A percentile compares a stretch with the other conserved stretches of the same genome.
These are phyloP conservation scores for Neoniphon sammara DNA, from an alignment of 2,797 vertebrate species.

Conservation along the genomic window DNA sequence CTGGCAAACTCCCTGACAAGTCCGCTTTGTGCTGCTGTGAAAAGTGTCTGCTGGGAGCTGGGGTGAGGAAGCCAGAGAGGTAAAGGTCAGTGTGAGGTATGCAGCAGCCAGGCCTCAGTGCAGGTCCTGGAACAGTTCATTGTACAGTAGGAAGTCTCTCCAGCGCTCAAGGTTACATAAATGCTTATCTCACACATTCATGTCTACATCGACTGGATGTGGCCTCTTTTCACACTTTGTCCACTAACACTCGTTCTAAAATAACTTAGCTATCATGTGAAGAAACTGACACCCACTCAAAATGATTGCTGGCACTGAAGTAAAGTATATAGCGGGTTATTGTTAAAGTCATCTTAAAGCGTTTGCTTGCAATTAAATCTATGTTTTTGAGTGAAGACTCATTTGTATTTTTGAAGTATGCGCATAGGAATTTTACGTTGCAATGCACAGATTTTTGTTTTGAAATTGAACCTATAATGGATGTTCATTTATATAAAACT, in stretches of 20 bases:
- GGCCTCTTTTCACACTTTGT: neutral
- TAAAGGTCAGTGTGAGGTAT: neutral
- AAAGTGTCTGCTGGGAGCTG: constrained; percentile 7
- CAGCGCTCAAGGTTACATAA: constrained; percentile 64
- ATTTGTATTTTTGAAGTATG: too few relatives aligned
- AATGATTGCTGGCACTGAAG: neutral
- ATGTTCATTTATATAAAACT: neutral
- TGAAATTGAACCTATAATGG: neutral
- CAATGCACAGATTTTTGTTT: too few relatives aligned
- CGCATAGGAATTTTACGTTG: too few relatives aligned
- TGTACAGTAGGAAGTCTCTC: neutral
- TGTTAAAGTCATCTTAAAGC: constrained; percentile 8
- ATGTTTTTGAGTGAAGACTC: too few relatives aligned
- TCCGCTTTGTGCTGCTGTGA: neutral
- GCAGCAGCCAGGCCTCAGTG: constrained; percentile 18
- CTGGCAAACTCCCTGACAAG: neutral
- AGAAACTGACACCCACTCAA: constrained; percentile 32
- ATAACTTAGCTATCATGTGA: constrained; percentile 36
- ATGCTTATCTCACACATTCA: constrained; percentile 63
- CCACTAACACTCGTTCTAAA: constrained; percentile 45
- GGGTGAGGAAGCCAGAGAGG: neutral
- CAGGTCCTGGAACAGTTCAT: constrained; percentile 28
- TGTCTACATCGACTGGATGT: constrained; percentile 25
- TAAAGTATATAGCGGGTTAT: constrained; percentile 16
- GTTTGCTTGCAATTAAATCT: neutral